Conservation (phyloP, 2,888 invertebrate species). For the Hedya salicella region DNA sequence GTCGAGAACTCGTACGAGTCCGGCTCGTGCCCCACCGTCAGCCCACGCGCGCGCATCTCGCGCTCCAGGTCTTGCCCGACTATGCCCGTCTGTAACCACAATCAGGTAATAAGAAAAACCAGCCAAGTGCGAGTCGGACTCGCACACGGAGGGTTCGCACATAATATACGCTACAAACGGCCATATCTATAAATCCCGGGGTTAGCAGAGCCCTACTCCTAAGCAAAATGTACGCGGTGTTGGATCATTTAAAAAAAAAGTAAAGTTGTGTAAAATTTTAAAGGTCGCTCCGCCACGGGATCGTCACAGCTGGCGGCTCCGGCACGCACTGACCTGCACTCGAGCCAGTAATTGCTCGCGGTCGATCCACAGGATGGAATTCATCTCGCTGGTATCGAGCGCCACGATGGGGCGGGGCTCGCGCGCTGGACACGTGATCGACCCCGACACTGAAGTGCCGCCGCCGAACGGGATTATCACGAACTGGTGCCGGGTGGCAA, state of each 20-base stretch:
- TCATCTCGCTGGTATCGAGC: conserved; percentile 98
- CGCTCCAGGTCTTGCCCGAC: conserved; percentile 97
- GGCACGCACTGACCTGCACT: conserved; percentile 73
- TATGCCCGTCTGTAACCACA: conserved; percentile 91
- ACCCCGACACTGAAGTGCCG: conserved; percentile 96
- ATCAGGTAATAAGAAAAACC: neutral
- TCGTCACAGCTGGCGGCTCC: no score
- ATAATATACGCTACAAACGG: no score
- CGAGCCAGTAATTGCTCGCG: conserved; percentile 77
- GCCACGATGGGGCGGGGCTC: conserved; percentile 91
- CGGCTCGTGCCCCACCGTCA: conserved; percentile 98
- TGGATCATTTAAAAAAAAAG: neutral
- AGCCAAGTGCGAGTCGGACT: no score
- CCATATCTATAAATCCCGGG: no score
- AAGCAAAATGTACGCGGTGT: no score
- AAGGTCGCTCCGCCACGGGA: no score
- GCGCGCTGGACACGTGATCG: conserved; percentile 91
- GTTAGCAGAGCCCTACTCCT: no score
- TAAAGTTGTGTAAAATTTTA: no score
- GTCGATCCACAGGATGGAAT: conserved; percentile 97
- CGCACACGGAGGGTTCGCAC: no score
- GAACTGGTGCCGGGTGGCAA: conserved; percentile 90
- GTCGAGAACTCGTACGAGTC: conserved; percentile 99
- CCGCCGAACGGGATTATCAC: conserved; percentile 98
- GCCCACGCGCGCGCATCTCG: conserved; percentile 90